phyloP scores from a whole-genome alignment of 2,888 invertebrate species.

The Apamea crenata region DNA sequence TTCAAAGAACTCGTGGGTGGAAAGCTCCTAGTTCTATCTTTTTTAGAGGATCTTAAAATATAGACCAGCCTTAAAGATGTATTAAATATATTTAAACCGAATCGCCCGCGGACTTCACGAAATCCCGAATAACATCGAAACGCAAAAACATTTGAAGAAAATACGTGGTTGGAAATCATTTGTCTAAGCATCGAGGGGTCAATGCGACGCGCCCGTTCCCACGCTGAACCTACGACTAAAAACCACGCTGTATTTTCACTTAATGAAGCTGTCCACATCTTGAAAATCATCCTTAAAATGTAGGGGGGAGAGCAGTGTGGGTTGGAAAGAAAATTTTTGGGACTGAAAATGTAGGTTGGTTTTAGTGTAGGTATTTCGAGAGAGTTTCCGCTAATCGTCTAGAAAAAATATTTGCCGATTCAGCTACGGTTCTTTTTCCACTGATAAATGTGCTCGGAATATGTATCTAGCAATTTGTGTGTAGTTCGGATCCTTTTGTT shows the following conservation, averaged over 20 bases:
- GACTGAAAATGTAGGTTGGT: conserved; percentile 65
- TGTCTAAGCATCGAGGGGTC: conserved; percentile 88
- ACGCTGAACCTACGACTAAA: conserved; percentile 81
- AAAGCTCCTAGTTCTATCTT: neutral
- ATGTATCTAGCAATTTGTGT: conserved; percentile 84
- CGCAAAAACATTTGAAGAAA: conserved; percentile 82
- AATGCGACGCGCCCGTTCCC: conserved; percentile 87
- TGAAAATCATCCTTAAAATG: conserved; percentile 67
- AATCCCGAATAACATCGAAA: conserved; percentile 57
- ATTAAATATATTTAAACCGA: conserved; percentile 36
- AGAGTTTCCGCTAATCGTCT: conserved; percentile 88
- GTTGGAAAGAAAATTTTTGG: conserved; percentile 1
- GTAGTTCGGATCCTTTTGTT: conserved; percentile 81
- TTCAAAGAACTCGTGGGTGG: neutral
- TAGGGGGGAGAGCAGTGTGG: conserved; percentile 6
- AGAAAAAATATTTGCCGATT: conserved; percentile 89
- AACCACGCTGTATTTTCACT: conserved; percentile 61
- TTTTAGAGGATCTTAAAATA: neutral
- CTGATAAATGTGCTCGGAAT: conserved; percentile 87
- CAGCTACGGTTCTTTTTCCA: conserved; percentile 83
- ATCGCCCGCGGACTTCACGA: conserved; percentile 49
- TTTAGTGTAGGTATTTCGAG: conserved; percentile 83
- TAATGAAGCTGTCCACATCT: conserved; percentile 22
- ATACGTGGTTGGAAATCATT: conserved; percentile 85
- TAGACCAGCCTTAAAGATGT: conserved; percentile 9